Evolutionary conservation across 2,113 vertebrate genomes (phyloP).

Genomic region (Accipiter cooperii): DNA sequence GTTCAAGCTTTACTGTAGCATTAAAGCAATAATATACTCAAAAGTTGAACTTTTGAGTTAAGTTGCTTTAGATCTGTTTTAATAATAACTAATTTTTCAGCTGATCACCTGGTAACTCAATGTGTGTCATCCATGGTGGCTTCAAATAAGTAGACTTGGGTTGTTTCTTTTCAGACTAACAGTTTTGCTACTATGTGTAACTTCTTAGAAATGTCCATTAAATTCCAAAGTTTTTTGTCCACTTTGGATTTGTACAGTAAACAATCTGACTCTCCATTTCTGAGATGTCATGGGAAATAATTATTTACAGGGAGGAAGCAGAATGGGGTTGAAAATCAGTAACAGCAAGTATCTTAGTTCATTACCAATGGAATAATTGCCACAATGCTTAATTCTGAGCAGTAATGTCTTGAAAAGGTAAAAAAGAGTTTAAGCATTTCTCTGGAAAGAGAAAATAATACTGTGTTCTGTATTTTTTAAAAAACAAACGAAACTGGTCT

Average conservation of each 20-base stretch:
- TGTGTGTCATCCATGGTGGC: constrained; percentile 1
- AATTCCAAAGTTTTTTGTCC: constrained; percentile 7
- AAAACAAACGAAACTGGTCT: background rate
- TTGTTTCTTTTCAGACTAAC: constrained; percentile 10
- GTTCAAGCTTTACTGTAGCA: background rate
- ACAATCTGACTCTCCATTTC: background rate
- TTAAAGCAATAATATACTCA: background rate
- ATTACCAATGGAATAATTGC: constrained; percentile 12
- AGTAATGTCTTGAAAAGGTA: constrained; percentile 20
- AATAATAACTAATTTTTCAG: background rate
- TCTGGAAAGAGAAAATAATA: constrained; percentile 23
- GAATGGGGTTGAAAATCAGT: constrained; percentile 4
- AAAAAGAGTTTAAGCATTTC: background rate
- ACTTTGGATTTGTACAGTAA: constrained; percentile 19
- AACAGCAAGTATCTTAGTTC: constrained; percentile 24
- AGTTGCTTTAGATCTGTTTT: background rate
- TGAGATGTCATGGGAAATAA: background rate
- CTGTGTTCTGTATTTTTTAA: constrained; percentile 13
- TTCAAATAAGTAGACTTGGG: background rate
- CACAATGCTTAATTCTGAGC: constrained; percentile 26
- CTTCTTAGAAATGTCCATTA: background rate
- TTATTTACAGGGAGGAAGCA: background rate
- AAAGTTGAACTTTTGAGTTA: background rate
- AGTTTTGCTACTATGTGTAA: constrained; percentile 2
- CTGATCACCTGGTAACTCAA: constrained; percentile 10